Evolutionary conservation across 2,797 vertebrate genomes (phyloP).

Genomic region (Crenichthys baileyi): DNA sequence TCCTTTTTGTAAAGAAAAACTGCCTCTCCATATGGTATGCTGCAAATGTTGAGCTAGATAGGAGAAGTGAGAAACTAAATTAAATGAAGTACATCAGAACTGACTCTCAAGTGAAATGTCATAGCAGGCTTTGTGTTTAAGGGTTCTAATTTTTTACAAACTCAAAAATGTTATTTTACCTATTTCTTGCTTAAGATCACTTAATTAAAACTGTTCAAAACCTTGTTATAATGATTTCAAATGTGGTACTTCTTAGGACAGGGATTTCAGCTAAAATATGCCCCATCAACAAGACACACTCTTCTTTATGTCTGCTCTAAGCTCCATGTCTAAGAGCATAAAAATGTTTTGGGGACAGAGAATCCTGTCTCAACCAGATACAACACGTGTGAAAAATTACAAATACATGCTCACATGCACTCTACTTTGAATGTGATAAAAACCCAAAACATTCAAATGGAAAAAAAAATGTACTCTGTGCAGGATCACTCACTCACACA

Average conservation of each 20-base stretch:
- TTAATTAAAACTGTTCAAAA: constrained; percentile 1
- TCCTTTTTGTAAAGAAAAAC: no score
- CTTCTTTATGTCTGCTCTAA: constrained; percentile 45
- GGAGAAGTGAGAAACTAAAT: no score
- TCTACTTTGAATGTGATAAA: constrained; percentile 19
- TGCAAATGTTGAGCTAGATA: no score
- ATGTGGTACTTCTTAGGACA: constrained; percentile 20
- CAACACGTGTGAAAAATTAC: constrained; percentile 51
- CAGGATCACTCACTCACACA: constrained; percentile 17
- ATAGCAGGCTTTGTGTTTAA: no score
- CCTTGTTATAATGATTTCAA: constrained; percentile 15
- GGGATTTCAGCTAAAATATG: constrained; percentile 35
- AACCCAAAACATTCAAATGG: constrained; percentile 41
- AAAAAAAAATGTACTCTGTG: neutral
- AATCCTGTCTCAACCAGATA: constrained; percentile 23
- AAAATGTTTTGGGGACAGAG: constrained; percentile 51
- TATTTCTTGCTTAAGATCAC: neutral
- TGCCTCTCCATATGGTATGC: no score
- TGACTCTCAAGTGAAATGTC: no score
- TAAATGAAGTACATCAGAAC: no score
- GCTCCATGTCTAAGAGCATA: constrained; percentile 51
- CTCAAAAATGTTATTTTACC: neutral
- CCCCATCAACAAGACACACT: constrained; percentile 39
- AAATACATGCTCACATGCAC: constrained; percentile 21
- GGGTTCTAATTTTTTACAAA: neutral